Base-by-base conservation (phyloP, 2,113 vertebrate genomes). In the Etheostoma cragini region DNA sequence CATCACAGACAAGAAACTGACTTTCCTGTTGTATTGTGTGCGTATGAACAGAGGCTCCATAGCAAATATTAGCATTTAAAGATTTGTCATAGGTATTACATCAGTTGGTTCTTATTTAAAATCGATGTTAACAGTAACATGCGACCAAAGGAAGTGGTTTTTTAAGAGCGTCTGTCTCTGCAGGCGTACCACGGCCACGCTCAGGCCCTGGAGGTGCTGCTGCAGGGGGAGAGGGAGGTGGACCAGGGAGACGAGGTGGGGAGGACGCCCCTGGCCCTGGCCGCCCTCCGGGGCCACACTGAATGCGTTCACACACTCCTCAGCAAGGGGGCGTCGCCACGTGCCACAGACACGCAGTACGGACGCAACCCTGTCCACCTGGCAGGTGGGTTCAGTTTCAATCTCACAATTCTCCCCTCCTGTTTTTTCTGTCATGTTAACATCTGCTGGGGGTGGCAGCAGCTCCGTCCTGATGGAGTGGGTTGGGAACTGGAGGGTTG, bases 111-210 rank as follows among this genome's bases (percentile, higher is more conserved):
- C 38, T 42, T 10, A 42, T 42, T 42, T 42, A 0, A 11, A 42
- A 11, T 42, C 10, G 10, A 42, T 11, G 38, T 42, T 42, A 42
- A 42, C 10, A 3, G 38, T 10, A 42, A 42, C 38, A 11, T 11
- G 38, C 2, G 38, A 42, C 38, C 38, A 42, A 11, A 42, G 38
- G 10, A 38, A 38, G 38, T 38, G 35, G 10, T 38, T 38, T 10
- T 38, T 38, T 10, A 38, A 38, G 38, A 12, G 3, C 24, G 0
- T 38, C 1, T 14, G 21, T 58, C 0, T 69, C 12, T 56, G 42
- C 86, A 99, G 98, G 98, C 98, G 2, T 99, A 99, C 80, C 97
- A 99, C 0, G 98, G 98, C 75, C 98, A 99, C 60, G 96, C 97
- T 5, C 97, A 98, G 89, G 97, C 98, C 16, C 84, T 99, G 93